phyloP scores from a whole-genome alignment of 2,797 vertebrate species.

The Malacoctenus gilli region DNA sequence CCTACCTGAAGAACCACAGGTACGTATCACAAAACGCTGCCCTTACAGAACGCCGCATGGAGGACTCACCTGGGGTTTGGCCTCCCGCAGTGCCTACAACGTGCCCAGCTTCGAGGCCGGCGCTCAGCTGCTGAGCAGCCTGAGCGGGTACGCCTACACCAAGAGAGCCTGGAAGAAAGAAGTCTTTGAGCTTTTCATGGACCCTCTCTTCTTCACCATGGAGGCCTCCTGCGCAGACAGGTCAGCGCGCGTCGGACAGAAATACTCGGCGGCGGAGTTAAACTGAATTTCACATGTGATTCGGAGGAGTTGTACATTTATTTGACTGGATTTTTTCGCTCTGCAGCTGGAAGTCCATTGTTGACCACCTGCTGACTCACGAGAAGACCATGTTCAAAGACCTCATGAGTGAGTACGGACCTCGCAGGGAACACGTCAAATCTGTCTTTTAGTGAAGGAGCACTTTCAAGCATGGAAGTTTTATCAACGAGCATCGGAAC shows the following conservation, averaged over 20 bases:
- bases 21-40: constrained; percentile 37
- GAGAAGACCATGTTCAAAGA: constrained; percentile 99
- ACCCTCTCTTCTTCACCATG: constrained; percentile 98
- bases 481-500: too few relatives aligned
- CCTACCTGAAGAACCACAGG: constrained; percentile 98
- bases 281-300: too few relatives aligned
- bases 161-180: constrained; percentile 98
- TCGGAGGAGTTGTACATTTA: too few relatives aligned
- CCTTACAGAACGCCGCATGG: background rate
- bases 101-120: constrained; percentile 93
- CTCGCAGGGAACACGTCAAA: background rate
- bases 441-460: too few relatives aligned
- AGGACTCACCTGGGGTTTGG: background rate
- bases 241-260: constrained; percentile 76
- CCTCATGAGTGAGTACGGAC: constrained; percentile 95
- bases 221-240: constrained; percentile 87
- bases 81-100: constrained; percentile 88
- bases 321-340: constrained; percentile 23
- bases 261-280: too few relatives aligned
- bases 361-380: constrained; percentile 96
- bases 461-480: too few relatives aligned
- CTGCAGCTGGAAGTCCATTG: constrained; percentile 92
- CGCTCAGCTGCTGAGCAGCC: constrained; percentile 90
- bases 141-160: constrained; percentile 96
- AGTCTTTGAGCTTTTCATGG: constrained; percentile 93